Conservation (phyloP, 2,113 vertebrate species). For the Etheostoma spectabile region DNA sequence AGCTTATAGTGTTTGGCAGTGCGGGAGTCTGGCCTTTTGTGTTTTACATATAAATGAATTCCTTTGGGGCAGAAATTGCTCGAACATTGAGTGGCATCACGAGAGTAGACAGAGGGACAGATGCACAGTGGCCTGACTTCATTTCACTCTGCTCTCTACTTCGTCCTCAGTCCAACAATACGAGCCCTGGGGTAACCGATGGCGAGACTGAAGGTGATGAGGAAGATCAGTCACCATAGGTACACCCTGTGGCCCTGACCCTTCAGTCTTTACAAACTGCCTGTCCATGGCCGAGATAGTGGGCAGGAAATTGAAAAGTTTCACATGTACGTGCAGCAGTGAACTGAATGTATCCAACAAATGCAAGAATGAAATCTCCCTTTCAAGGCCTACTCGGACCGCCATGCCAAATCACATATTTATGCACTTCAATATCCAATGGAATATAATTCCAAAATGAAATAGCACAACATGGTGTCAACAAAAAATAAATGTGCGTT, state of each 20-base stretch:
- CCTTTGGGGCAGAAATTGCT: slow-evolving; percentile 15
- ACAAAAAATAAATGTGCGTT: no score
- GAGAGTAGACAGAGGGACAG: background rate
- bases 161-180: background rate
- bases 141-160: slow-evolving; percentile 32
- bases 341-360: background rate
- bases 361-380: no score
- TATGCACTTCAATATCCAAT: no score
- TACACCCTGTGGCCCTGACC: slow-evolving; percentile 16
- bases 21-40: background rate
- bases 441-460: no score
- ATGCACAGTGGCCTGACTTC: slow-evolving; percentile 17
- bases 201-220: slow-evolving; percentile 31
- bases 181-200: slow-evolving; percentile 19
- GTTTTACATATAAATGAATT: slow-evolving; percentile 50
- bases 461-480: no score
- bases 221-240: slow-evolving; percentile 38
- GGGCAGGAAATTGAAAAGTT: slow-evolving; percentile 20
- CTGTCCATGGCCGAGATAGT: slow-evolving; percentile 4
- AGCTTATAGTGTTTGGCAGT: slow-evolving; percentile 19
- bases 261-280: slow-evolving; percentile 32
- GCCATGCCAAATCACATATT: no score
- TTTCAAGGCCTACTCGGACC: no score
- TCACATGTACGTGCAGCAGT: background rate
- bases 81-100: slow-evolving; percentile 3